phyloP scores from a whole-genome alignment of 2,113 vertebrate species.

The Hippocampus abdominalis region DNA sequence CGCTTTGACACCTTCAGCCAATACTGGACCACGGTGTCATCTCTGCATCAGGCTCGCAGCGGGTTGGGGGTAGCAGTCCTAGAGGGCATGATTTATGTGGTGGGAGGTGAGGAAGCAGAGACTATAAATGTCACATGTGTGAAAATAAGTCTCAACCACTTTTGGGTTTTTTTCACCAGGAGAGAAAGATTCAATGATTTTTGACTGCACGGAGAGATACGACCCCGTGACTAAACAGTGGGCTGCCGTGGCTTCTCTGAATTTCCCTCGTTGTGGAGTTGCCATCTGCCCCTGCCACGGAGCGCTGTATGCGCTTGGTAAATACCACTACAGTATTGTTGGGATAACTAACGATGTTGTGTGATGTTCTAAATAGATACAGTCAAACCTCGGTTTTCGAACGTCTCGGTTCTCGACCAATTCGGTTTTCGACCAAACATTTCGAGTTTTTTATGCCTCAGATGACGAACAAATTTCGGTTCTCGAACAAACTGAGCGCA shows the following conservation, averaged over 20 bases:
- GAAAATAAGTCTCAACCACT: background rate
- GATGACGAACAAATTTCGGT: too few species aligned
- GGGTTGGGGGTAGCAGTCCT: conserved; percentile 89
- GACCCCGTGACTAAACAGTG: conserved; percentile 96
- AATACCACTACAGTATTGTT: conserved; percentile 3
- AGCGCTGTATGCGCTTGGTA: conserved; percentile 93
- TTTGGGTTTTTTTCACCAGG: conserved; percentile 68
- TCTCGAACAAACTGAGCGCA: too few species aligned
- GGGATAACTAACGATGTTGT: too few species aligned
- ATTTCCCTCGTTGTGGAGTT: conserved; percentile 89
- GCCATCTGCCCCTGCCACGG: conserved; percentile 90
- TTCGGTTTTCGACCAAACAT: too few species aligned
- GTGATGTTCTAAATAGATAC: too few species aligned
- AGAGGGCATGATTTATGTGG: conserved; percentile 94
- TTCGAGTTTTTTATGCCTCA: too few species aligned
- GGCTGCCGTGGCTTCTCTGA: conserved; percentile 91
- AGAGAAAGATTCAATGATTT: conserved; percentile 96
- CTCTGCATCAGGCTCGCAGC: conserved; percentile 92
- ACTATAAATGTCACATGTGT: background rate
- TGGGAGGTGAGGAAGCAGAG: conserved; percentile 81
- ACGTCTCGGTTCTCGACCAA: too few species aligned
- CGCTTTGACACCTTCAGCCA: conserved; percentile 96
- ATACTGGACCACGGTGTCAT: conserved; percentile 97
- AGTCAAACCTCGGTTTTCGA: too few species aligned
- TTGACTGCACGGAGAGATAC: conserved; percentile 93